Base-by-base conservation (phyloP, 1,140 invertebrate genomes). In the Drosophila sp. region DNA sequence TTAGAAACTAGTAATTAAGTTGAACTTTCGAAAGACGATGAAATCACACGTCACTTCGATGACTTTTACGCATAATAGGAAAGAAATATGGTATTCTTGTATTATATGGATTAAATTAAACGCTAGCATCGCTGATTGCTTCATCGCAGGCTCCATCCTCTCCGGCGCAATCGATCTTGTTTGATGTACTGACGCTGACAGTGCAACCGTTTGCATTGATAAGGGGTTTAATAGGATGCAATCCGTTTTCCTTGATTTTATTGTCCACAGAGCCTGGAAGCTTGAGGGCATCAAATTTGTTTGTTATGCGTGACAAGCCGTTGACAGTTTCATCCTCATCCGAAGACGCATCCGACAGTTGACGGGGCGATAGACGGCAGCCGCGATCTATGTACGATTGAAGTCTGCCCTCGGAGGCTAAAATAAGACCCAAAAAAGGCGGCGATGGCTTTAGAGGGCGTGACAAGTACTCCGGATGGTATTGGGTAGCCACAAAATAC, bases 381-480 rank as follows among this genome's bases (percentile, higher is more conserved):
- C 96, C 96, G 71, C 94, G 94, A 11, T 93, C 93, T 40, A 96
- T 92, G 80, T 95, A 97, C 32, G 92, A 92, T 29, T 95, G 93
- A 16, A 98, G 92, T 91, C 96, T 96, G 13, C 95, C 95, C 61
- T 95, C 94, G 1, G 97, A 95, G 7, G 97, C 97, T 53, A 99
- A 93, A 75, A 99, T 95, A 1, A 99, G 93, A 56, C 99, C 99
- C 61, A 99, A 93, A 90, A 99, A 99, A 4, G 98, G 98, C 3
- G 99, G 97, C 32, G 97, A 99, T 0, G 99, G 98, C 73, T 96
- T 96, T 53, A 99, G 92, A 0, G 99, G 98, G 1, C 98, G 94
- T 0, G 97, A 98, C 51, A 99, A 93, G 92, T 99, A 99, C 92
- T 99, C 99, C 0, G 99, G 99, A 93, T 99, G 99, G 92, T 97